Percentiles rank a stretch among this genome's conserved stretches.
These are phyloP conservation scores for Eulacestoma nigropectus DNA, from an alignment of 2,113 vertebrate species.

Conservation along the genomic window DNA sequence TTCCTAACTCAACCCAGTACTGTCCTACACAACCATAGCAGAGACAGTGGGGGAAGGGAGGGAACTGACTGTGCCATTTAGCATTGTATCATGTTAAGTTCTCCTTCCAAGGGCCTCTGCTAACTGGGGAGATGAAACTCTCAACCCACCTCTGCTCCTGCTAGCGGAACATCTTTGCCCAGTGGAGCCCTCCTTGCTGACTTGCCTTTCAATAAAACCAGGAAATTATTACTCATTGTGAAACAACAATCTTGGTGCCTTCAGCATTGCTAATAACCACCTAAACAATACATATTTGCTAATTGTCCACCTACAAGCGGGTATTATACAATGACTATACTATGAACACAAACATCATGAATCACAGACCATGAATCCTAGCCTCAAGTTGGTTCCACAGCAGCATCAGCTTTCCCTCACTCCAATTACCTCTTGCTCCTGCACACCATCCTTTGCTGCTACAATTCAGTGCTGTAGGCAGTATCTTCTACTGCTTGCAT, in stretches of 20 bases:
- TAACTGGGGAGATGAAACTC: not conserved
- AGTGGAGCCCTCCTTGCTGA: not conserved
- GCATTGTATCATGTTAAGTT: not conserved
- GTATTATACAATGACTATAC: not conserved
- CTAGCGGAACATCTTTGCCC: not conserved
- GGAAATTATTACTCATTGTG: not conserved
- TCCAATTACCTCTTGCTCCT: not conserved
- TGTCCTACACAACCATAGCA: not conserved
- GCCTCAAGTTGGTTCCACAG: not conserved
- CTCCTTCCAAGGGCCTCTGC: not conserved
- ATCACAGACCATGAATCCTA: not conserved
- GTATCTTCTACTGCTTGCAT: not conserved
- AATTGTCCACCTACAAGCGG: not conserved
- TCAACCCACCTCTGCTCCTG: not conserved
- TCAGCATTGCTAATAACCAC: not conserved
- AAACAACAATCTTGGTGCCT: not conserved
- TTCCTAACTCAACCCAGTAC: not conserved
- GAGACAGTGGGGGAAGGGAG: not conserved
- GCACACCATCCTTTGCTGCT: not conserved
- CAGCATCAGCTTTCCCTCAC: not conserved
- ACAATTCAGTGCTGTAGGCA: not conserved
- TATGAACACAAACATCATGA: not conserved
- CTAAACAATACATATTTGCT: not conserved
- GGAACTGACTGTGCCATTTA: not conserved
- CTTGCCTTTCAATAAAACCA: not conserved